Evolutionary conservation across 1,140 invertebrate genomes (phyloP).

Genomic region (Drosophila tropicalis): DNA sequence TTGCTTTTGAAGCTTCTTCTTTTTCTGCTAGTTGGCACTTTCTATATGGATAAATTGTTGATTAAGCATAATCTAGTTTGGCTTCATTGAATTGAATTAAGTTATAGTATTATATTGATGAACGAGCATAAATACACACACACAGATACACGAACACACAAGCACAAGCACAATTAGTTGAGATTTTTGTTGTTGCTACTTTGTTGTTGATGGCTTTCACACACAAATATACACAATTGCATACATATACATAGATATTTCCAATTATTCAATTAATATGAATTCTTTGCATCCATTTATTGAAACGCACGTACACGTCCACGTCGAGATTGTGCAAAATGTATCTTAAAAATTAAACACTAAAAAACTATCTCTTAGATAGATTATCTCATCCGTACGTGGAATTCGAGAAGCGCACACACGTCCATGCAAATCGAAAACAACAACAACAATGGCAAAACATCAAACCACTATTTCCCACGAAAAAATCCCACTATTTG

Average conservation of each 20-base stretch:
- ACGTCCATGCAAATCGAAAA: not conserved
- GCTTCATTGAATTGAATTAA: constrained; percentile 36
- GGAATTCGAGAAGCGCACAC: not conserved
- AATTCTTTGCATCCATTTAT: not conserved
- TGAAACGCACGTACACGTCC: constrained; percentile 2
- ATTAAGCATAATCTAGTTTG: constrained; percentile 72
- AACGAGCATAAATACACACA: constrained; percentile 29
- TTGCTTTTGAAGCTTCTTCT: constrained; percentile 27
- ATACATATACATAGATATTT: not conserved
- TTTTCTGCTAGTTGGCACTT: constrained; percentile 67
- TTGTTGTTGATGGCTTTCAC: not conserved
- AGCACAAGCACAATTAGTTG: constrained; percentile 38
- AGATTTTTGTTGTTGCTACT: constrained; percentile 5
- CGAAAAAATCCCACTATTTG: too few species aligned
- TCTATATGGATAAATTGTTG: constrained; percentile 61
- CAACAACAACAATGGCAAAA: not conserved
- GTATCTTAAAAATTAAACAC: constrained; percentile 8
- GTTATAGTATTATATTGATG: constrained; percentile 19
- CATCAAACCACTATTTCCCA: too few species aligned
- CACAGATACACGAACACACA: constrained; percentile 27
- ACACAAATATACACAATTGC: too few species aligned
- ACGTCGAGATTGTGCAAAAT: constrained; percentile 1
- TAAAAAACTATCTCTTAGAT: constrained; percentile 6
- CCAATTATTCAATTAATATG: not conserved
- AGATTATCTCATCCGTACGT: constrained; percentile 9